Percentiles rank a stretch among this genome's conserved stretches.
Conservation (phyloP, 2,888 invertebrate genomes). For the Drosophila falleni region DNA sequence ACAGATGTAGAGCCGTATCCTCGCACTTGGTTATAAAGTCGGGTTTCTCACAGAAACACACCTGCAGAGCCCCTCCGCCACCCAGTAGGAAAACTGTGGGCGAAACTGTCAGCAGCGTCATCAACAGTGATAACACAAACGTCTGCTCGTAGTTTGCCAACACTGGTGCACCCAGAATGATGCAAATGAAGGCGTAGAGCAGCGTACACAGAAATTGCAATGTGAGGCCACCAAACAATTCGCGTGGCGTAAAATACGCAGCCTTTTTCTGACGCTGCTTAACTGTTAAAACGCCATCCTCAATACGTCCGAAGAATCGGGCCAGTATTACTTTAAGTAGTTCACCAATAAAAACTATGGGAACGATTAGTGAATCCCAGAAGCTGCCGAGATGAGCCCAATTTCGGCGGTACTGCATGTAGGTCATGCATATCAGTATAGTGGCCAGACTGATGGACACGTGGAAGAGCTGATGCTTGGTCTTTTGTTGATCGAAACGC, state of each 20-base stretch:
- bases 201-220: conserved; percentile 83
- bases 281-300: conserved; percentile 71
- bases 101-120: conserved; percentile 84
- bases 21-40: conserved; percentile 84
- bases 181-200: conserved; percentile 84
- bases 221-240: conserved; percentile 79
- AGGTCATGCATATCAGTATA: conserved; percentile 84
- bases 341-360: conserved; percentile 83
- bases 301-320: conserved; percentile 80
- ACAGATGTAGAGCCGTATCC: conserved; percentile 83
- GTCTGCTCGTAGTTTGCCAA: conserved; percentile 85
- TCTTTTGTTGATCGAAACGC: conserved; percentile 84
- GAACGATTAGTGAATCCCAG: conserved; percentile 84
- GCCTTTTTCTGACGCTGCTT: conserved; percentile 83
- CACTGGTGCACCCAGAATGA: conserved; percentile 85
- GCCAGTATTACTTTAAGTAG: conserved; percentile 82
- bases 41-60: conserved; percentile 84
- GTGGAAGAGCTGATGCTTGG: conserved; percentile 85
- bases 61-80: conserved; percentile 84
- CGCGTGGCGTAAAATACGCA: conserved; percentile 78
- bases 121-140: conserved; percentile 83
- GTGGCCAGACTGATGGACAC: conserved; percentile 84
- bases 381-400: conserved; percentile 84
- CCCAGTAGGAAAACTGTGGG: conserved; percentile 84
- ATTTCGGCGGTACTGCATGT: conserved; percentile 83